phyloP scores from a whole-genome alignment of 2,888 invertebrate genomes.

The Melipona bicolor region DNA sequence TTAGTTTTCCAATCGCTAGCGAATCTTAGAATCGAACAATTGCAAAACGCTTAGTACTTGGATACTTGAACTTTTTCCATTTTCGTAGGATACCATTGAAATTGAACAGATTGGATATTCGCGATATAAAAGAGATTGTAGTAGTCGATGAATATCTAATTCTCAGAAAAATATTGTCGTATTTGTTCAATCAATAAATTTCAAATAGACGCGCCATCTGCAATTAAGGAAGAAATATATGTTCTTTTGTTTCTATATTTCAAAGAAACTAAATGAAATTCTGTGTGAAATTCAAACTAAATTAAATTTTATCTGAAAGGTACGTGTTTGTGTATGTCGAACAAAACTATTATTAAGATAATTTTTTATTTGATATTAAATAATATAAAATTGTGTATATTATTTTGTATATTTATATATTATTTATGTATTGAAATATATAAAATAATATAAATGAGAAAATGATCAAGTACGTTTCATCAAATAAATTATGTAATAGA shows the following conservation, averaged over 20 bases:
- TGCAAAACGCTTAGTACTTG: slow-evolving; percentile 7
- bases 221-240: background rate
- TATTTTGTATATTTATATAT: too few relatives aligned
- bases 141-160: slow-evolving; percentile 1
- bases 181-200: background rate
- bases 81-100: background rate
- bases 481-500: too few relatives aligned
- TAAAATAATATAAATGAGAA: too few relatives aligned
- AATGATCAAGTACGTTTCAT: too few relatives aligned
- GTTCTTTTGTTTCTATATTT: background rate
- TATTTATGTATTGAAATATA: too few relatives aligned
- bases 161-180: slow-evolving; percentile 1
- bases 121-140: background rate
- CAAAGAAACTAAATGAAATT: background rate
- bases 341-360: background rate
- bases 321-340: background rate
- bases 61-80: slow-evolving; percentile 14
- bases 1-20: slow-evolving; percentile 13
- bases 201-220: background rate
- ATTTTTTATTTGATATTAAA: background rate
- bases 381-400: background rate
- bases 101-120: background rate
- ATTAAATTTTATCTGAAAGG: background rate
- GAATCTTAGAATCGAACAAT: background rate
- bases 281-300: background rate